Base-by-base conservation (phyloP, 2,888 invertebrate species). In the Sesia bembeciformis region DNA sequence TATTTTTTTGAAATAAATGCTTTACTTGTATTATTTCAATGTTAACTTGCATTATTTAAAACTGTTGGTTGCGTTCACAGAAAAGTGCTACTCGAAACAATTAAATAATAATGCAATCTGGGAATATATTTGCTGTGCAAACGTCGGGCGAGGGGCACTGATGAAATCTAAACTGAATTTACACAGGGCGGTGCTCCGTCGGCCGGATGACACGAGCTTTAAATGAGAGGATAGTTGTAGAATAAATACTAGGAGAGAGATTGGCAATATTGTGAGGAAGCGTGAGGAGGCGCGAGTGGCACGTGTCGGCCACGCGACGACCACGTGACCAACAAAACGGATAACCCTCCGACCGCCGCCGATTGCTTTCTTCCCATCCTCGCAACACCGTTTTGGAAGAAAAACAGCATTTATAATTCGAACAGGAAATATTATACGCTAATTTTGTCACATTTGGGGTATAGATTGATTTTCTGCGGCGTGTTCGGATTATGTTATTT, bases 401-500 rank as follows among this genome's bases (percentile, higher is more conserved):
- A 78, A 72, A 64, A 68, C 78, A 76, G 72, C 74, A 78, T 84
- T 78, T 84, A 82, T 86, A 87, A 87, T 84, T 82, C 78, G 69
- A 72, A 79, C 78, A 81, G 84, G 86, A 81, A 86, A 84, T 79
- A 88, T 88, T 86, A 88, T 85, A 89, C 87, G 87, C 88, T 87
- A 89, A 89, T 89, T 88, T 88, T 75, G 77, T 72, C 78, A 76
- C 78, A 76, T 81, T 80, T 78, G 74, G 68, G 74, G 77, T 63
- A 40, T 78, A 78, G 80, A 87, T 88, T 86, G 85, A 85, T 85
- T 84, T 70, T 78, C 58, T 71, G 75, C 57, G 78, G 81, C 61
- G 64, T 66, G 71, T 68, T 61, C 60, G 74, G 76, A 76, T 81
- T 74, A 73, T 50, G 64, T 70, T 70, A 72, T 72, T 74, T 68